Evolutionary conservation across 2,113 vertebrate genomes (phyloP).

Genomic region (Strix uralensis): DNA sequence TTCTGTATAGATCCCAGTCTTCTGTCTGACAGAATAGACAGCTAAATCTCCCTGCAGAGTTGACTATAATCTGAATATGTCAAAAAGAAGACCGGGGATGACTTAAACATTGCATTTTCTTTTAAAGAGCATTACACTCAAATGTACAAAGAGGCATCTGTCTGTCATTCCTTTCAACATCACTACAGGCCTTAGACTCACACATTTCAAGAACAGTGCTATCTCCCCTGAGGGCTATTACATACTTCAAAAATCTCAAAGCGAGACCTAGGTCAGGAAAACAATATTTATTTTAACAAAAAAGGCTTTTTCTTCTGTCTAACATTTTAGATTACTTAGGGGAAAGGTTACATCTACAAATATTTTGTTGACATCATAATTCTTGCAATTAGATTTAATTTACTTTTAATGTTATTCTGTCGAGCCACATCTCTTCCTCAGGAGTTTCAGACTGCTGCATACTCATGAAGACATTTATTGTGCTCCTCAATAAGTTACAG

Average conservation of each 20-base stretch:
- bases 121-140: constrained; percentile 8
- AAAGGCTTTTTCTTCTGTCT: background rate
- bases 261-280: background rate
- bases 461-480: background rate
- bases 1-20: background rate
- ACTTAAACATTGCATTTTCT: constrained; percentile 25
- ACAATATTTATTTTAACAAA: background rate
- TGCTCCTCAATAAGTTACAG: background rate
- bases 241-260: background rate
- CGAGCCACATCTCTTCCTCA: background rate
- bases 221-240: background rate
- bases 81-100: background rate
- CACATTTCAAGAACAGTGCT: background rate
- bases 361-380: background rate
- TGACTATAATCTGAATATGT: constrained; percentile 22
- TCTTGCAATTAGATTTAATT: background rate
- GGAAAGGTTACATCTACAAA: background rate
- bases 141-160: background rate
- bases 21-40: background rate
- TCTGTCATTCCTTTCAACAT: constrained; percentile 38
- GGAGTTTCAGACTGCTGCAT: background rate
- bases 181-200: background rate
- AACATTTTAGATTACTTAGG: background rate
- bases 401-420: background rate
- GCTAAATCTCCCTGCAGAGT: constrained; percentile 15